Evolutionary conservation across 2,888 invertebrate species (phyloP), one percentile per base, ranked within the genome.

Genomic region (Lapara coniferarum): DNA sequence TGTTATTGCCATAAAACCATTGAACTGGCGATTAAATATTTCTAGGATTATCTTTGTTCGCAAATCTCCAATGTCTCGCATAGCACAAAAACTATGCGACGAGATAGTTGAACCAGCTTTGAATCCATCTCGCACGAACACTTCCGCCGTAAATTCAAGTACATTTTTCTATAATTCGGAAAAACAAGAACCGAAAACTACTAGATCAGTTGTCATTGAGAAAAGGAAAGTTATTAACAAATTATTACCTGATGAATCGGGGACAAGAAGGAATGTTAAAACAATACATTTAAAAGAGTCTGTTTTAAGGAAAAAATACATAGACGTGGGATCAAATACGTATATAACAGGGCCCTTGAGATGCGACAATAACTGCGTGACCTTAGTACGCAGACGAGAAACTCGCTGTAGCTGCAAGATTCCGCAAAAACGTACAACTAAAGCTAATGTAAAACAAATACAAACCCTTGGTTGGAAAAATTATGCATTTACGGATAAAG

Each of bases 11-110:
- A 49, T 49, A 19, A 55, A 49, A 7, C 49, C 63, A 49, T 12
- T 63, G 19, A 63, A 63, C 19, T 30, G 37, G 30, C 14, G 0
- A 37, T 30, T 37, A 2, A 55, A 55, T 2, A 55, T 19, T 55
- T 57, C 57, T 30, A 10, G 37, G 1, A 49, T 63, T 63, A 13
- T 58, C 51, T 12, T 16, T 30, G 30, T 25, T 30, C 30, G 7
- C 12, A 59, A n/a, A 52, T 52, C 37, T 0, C 52, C 52, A 81
- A 90, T 89, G 88, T 85, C 89, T 74, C 78, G 77, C 56, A 74
- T 87, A 79, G 87, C 87, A 69, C 83, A 84, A 77, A 83, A 81
- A 76, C 81, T 90, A 68, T 88, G 87, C 70, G 74, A 84, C 72
- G 86, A 88, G 72, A 84, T 89, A 58, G 87, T 88, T 68, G 83